These are phyloP conservation scores for Pemphredon lugubris DNA, from an alignment of 2,888 invertebrate genomes.

Conservation along the genomic window DNA sequence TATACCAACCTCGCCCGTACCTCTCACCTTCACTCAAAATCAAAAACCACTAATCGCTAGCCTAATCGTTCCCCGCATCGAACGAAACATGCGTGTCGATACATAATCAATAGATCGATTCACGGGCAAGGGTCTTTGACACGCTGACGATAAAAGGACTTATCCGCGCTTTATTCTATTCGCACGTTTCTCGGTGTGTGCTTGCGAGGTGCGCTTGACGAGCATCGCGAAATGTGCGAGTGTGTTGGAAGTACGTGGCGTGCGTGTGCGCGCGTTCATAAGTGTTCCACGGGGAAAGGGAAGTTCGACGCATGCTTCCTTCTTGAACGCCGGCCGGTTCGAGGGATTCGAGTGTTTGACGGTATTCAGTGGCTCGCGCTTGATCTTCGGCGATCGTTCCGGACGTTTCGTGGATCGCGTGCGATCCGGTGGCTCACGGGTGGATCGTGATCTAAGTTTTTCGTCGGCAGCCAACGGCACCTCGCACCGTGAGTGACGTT, in stretches of 20 bases:
- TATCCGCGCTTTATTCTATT: constrained; percentile 19
- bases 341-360: constrained; percentile 48
- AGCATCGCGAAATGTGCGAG: too few species aligned
- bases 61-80: too few species aligned
- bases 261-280: constrained; percentile 34
- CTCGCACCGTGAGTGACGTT: background rate
- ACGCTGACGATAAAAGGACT: constrained; percentile 10
- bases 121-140: constrained; percentile 30
- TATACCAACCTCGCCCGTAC: too few species aligned
- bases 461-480: background rate
- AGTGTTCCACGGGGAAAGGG: constrained; percentile 53
- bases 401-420: constrained; percentile 26
- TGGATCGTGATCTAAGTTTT: constrained; percentile 7
- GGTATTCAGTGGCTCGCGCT: constrained; percentile 48
- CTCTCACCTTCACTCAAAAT: too few species aligned
- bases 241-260: constrained; percentile 1
- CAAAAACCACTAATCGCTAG: too few species aligned
- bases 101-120: constrained; percentile 32
- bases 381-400: constrained; percentile 53
- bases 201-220: too few species aligned
- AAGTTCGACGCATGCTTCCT: constrained; percentile 68
- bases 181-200: background rate
- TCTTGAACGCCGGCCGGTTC: constrained; percentile 46
- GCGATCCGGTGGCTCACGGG: constrained; percentile 22
- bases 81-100: too few species aligned